Evolutionary conservation across 2,113 vertebrate species (phyloP).

Genomic region (Electrona antarctica): DNA sequence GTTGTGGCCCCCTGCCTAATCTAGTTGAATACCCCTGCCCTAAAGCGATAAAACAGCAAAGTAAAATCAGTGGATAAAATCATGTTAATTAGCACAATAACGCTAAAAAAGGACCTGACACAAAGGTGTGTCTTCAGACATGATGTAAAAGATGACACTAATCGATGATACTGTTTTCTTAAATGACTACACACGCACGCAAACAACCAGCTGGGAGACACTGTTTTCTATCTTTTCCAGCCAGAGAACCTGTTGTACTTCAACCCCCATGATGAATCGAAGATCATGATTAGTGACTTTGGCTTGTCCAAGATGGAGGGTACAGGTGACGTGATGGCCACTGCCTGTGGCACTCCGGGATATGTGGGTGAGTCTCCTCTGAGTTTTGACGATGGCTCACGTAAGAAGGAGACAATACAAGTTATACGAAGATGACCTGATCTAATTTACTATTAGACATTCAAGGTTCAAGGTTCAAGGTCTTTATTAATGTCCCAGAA

Average conservation of each 20-base stretch:
- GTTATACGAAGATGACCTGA: conserved; percentile 41
- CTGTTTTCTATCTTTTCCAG: conserved; percentile 68
- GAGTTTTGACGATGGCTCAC: conserved; percentile 25
- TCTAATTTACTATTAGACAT: conserved; percentile 50
- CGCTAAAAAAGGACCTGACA: too few relatives aligned
- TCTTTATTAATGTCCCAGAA: too few relatives aligned
- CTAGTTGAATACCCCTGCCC: too few relatives aligned
- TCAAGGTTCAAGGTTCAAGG: too few relatives aligned
- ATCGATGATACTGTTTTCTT: too few relatives aligned
- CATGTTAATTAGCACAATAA: too few relatives aligned
- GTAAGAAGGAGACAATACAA: conserved; percentile 39
- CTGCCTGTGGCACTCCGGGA: conserved; percentile 96
- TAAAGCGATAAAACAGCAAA: too few relatives aligned
- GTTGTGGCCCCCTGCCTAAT: too few relatives aligned
- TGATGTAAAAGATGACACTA: too few relatives aligned
- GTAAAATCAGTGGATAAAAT: too few relatives aligned
- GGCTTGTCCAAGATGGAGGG: conserved; percentile 98
- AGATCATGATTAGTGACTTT: conserved; percentile 99
- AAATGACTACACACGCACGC: too few relatives aligned
- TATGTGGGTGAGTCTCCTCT: conserved; percentile 89
- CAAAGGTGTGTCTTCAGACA: too few relatives aligned
- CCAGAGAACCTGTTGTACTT: conserved; percentile 98
- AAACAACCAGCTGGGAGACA: not conserved
- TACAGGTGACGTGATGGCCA: conserved; percentile 97
- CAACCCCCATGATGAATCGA: conserved; percentile 94